A percentile compares a stretch with the other conserved stretches of the same genome.
These are phyloP conservation scores for Pachyramphus minor DNA, from an alignment of 2,113 vertebrate species.

Conservation along the genomic window DNA sequence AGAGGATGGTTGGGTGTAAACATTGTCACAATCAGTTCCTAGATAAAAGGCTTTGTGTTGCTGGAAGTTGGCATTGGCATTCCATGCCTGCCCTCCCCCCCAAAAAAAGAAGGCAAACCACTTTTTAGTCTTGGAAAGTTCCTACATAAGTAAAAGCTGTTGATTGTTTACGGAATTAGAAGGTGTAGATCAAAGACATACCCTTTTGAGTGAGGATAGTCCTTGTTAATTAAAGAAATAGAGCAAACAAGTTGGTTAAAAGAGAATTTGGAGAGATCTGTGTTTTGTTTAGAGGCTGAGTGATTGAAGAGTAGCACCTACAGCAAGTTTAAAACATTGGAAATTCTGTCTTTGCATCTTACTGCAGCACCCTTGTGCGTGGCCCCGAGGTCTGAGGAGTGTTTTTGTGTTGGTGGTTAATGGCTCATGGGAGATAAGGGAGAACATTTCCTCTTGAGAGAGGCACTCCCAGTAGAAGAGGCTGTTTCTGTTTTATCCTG, in stretches of 20 bases:
- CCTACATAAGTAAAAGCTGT: not conserved
- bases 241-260: not conserved
- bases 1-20: not conserved
- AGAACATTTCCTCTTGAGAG: not conserved
- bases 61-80: not conserved
- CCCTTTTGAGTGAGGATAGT: not conserved
- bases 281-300: not conserved
- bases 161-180: not conserved
- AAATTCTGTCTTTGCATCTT: not conserved
- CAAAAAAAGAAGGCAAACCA: not conserved
- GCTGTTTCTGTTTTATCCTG: not conserved
- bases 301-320: not conserved
- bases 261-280: not conserved
- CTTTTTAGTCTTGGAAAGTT: not conserved
- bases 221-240: not conserved
- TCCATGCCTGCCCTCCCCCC: accelerated
- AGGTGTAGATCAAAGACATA: not conserved
- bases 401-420: not conserved
- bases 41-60: not conserved
- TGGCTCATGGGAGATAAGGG: not conserved
- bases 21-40: not conserved
- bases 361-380: accelerated
- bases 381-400: not conserved
- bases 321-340: not conserved
- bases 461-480: not conserved